Evolutionary conservation across 2,113 vertebrate genomes (phyloP), one percentile per base, ranked within the genome.

Genomic region (Egretta garzetta): DNA sequence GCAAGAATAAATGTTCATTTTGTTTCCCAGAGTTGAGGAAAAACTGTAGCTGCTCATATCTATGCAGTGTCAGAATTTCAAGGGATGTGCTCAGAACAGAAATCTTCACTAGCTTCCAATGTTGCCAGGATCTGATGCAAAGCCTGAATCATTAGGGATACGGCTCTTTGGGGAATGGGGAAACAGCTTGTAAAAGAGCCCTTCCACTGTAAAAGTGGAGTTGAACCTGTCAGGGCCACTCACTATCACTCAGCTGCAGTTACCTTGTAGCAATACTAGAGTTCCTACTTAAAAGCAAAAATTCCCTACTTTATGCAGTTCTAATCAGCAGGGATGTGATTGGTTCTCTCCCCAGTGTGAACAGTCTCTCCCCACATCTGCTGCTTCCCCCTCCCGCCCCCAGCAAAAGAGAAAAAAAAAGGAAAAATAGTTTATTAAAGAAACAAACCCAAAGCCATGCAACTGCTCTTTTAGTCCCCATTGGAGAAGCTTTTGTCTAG

Each of bases 371-470:
- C 43, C 33, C 62, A 93, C 91, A 96, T 94, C 89, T 94, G 87
- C 67, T 87, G 71, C 64, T 56, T 41, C 12, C 43, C 30, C 24
- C 37, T 45, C 21, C 20, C 43, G 11, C 63, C 68, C 70, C 33
- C 50, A 93, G 52, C 5, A 4, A 55, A 79, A 67, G 23, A 84
- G 10, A 59, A 22, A 58, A 90, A 80, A 88, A 94, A 88, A 92
- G 30, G 66, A 73, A 83, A 71, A 86, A 76, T 4, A 62, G 62
- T 87, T 94, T 93, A 88, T 93, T 90, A 91, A 96, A 93, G 87
- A 94, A 96, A 95, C 58, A 93, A 96, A 95, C 53, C 43, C 60
- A 85, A 88, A 95, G 90, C 87, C 88, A 84, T 82, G 70, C 93
- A 90, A 95, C 76, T 60, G 92, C 85, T 86, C 88, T 8, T 94